Base-by-base conservation (phyloP, 2,888 invertebrate genomes). In the Coenonympha glycerion region DNA sequence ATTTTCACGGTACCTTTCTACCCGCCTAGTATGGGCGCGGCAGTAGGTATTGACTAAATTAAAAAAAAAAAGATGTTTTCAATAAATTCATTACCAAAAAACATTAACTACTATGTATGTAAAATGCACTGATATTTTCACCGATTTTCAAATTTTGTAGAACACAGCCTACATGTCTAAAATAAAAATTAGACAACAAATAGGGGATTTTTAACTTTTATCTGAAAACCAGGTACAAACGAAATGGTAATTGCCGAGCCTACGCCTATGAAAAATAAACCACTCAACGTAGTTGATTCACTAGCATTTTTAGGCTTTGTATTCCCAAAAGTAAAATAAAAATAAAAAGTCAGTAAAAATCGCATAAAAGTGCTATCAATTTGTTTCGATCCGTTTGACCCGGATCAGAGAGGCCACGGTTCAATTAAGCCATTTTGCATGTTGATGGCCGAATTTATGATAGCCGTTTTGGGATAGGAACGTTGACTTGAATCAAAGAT, bases 371-470 rank as follows among this genome's bases (percentile, higher is more conserved):
- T 73, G 71, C 76, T 76, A 76, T 79, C 80, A 84, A 82, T 81
- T 82, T 78, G 75, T 79, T 73, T 76, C 70, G 79, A 80, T 79
- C 69, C 78, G 79, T 75, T 79, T 76, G 82, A 79, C 84, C 85
- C 77, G 82, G 74, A 85, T 84, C 73, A 73, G 59, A 64, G 71
- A 82, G 82, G 83, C 82, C 76, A 81, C 80, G 80, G 79, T 80
- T 78, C 85, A 85, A 84, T 85, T 86, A 84, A 85, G 78, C 79
- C 81, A 80, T 86, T 86, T 86, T 86, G 86, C 85, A 86, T 86
- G 84, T 85, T 85, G 83, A 85, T 85, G 76, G 79, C 71, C 69
- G 80, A 85, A 84, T 86, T 85, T 82, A 84, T 80, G 82, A 79
- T 74, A 69, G 75, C 69, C 73, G 70, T 73, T 77, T 72, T 68